A percentile compares a stretch with the other conserved stretches of the same genome.
These are phyloP conservation scores for Aspidoscelis tigris DNA, from an alignment of 2,113 vertebrate genomes.

Conservation along the genomic window DNA sequence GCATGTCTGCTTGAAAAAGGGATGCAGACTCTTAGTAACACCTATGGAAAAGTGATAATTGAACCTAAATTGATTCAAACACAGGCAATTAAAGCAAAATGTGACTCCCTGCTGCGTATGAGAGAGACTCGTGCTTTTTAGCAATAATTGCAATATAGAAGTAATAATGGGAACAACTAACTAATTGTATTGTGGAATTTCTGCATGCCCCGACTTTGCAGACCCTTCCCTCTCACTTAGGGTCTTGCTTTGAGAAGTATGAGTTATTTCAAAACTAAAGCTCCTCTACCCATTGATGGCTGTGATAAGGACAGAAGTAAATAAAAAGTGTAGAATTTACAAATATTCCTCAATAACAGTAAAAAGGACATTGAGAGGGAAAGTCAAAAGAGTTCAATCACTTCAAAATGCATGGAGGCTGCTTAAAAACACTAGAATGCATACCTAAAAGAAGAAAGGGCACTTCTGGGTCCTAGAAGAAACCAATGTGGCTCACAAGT, in stretches of 20 bases:
- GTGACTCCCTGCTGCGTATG: slow-evolving; percentile 67
- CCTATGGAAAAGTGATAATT: slow-evolving; percentile 71
- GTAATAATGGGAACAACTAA: slow-evolving; percentile 48
- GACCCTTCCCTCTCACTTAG: background rate
- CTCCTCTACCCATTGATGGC: background rate
- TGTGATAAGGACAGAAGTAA: background rate
- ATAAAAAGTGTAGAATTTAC: background rate
- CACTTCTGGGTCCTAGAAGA: too few relatives aligned
- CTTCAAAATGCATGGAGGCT: too few relatives aligned
- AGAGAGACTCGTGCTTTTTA: slow-evolving; percentile 19
- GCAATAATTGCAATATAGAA: slow-evolving; percentile 69
- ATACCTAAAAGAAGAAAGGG: too few relatives aligned
- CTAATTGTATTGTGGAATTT: slow-evolving; percentile 32
- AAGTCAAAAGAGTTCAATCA: too few relatives aligned
- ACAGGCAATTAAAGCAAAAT: slow-evolving; percentile 77
- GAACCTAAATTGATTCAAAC: slow-evolving; percentile 74
- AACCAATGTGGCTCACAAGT: too few relatives aligned
- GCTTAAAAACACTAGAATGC: too few relatives aligned
- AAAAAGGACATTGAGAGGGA: too few relatives aligned
- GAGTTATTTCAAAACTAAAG: background rate
- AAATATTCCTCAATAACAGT: background rate
- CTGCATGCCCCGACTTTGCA: background rate
- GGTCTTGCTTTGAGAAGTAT: background rate
- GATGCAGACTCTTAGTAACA: slow-evolving; percentile 70
- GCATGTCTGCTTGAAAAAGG: slow-evolving; percentile 30